phyloP scores from a whole-genome alignment of 1,140 invertebrate genomes.

The Chelonus insularis region DNA sequence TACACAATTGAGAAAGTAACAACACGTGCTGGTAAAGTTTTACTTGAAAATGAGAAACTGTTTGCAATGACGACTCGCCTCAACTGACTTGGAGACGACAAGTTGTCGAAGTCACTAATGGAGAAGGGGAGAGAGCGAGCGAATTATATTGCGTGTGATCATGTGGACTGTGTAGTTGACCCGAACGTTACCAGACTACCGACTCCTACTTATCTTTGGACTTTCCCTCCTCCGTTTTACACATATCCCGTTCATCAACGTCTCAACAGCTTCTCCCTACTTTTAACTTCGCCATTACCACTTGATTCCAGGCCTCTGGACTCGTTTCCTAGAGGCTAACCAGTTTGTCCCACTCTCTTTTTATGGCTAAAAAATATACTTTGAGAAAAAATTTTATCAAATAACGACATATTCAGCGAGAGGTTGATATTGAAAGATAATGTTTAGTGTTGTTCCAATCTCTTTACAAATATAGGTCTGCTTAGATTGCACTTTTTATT shows the following conservation, averaged over 20 bases:
- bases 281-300: constrained; percentile 8
- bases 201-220: constrained; percentile 57
- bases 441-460: no score
- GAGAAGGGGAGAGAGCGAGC: not conserved
- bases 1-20: no score
- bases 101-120: constrained; percentile 19
- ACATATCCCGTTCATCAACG: not conserved
- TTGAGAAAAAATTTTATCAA: not conserved
- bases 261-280: not conserved
- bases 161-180: constrained; percentile 32
- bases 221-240: constrained; percentile 45
- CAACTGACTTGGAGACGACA: constrained; percentile 17
- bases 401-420: no score
- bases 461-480: no score
- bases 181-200: constrained; percentile 30
- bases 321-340: constrained; percentile 51
- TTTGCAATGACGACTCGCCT: not conserved
- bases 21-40: no score
- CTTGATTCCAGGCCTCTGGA: constrained; percentile 7
- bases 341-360: constrained; percentile 59
- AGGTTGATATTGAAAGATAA: no score
- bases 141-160: constrained; percentile 24
- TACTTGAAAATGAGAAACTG: not conserved
- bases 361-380: constrained; percentile 9
- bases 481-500: no score